Conservation (phyloP, 1,140 invertebrate species). For the Stegodyphus mimosarum region DNA sequence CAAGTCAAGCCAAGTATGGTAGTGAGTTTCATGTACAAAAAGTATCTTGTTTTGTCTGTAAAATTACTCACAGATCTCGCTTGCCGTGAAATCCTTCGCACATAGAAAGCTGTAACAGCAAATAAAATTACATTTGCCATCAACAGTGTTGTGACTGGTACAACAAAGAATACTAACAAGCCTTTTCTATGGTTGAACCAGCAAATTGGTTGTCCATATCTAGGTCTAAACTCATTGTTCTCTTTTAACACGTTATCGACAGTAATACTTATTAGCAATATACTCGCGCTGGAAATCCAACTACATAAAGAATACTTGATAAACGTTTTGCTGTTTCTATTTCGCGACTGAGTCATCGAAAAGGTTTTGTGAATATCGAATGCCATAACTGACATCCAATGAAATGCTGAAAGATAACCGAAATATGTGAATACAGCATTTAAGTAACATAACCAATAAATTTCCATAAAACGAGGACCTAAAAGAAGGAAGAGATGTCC, state of each 20-base stretch:
- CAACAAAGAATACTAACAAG: slow-evolving; percentile 72
- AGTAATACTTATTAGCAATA: slow-evolving; percentile 64
- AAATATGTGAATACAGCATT: slow-evolving; percentile 89
- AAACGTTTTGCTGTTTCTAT: slow-evolving; percentile 37
- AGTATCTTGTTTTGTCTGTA: slow-evolving; percentile 65
- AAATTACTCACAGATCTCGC: slow-evolving; percentile 58
- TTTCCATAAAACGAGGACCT: slow-evolving; percentile 58
- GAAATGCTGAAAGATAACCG: slow-evolving; percentile 92
- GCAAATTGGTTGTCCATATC: slow-evolving; percentile 67
- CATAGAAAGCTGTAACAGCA: slow-evolving; percentile 68
- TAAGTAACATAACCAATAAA: slow-evolving; percentile 67
- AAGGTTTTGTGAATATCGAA: slow-evolving; percentile 94
- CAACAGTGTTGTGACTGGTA: slow-evolving; percentile 70
- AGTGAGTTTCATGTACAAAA: slow-evolving; percentile 71
- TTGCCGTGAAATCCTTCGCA: slow-evolving; percentile 51
- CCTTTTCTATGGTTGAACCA: slow-evolving; percentile 73
- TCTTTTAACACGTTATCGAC: slow-evolving; percentile 63
- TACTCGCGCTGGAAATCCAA: slow-evolving; percentile 65
- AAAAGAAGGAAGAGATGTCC: slow-evolving; percentile 71
- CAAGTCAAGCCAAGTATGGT: slow-evolving; percentile 72
- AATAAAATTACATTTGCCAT: slow-evolving; percentile 72
- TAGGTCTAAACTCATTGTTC: slow-evolving; percentile 61
- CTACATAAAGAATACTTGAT: slow-evolving; percentile 66
- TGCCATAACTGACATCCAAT: slow-evolving; percentile 96
- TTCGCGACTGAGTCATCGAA: slow-evolving; percentile 15